phyloP scores from a whole-genome alignment of 2,113 vertebrate genomes.

The Malurus melanocephalus region DNA sequence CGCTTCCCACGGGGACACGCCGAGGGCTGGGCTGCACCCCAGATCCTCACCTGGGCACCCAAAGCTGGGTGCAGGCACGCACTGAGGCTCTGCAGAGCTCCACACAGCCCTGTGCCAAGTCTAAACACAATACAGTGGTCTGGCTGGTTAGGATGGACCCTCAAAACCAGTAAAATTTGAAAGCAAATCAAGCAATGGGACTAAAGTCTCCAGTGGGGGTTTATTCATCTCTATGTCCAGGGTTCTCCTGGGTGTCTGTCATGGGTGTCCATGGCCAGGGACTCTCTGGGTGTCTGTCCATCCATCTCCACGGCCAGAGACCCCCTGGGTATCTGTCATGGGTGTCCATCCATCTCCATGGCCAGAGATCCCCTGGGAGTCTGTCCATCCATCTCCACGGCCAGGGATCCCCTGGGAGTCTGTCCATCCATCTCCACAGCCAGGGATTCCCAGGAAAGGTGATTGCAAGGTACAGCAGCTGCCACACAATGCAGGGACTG shows the following conservation, averaged over 20 bases:
- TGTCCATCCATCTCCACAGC: not conserved
- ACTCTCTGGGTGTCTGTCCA: not conserved
- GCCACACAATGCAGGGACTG: not conserved
- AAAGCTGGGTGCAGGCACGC: not conserved
- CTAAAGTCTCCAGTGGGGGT: not conserved
- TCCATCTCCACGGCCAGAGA: not conserved
- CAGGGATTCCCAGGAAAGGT: not conserved
- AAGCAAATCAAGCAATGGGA: not conserved
- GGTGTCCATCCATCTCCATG: not conserved
- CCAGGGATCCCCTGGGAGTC: not conserved
- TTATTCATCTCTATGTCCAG: not conserved
- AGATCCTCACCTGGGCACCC: fast-evolving
- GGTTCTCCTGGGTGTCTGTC: not conserved
- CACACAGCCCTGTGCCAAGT: no score
- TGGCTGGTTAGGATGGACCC: not conserved
- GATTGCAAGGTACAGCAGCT: not conserved
- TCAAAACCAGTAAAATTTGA: fast-evolving
- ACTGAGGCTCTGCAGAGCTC: not conserved
- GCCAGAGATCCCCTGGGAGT: not conserved
- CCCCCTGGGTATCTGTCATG: no score
- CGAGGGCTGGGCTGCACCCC: not conserved
- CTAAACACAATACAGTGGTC: no score
- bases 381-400: not conserved
- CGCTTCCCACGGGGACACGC: not conserved
- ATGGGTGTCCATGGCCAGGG: not conserved